These are phyloP conservation scores for Anthopleura sola DNA, from an alignment of 64 coral and sea anemone genomes.

Conservation along the genomic window DNA sequence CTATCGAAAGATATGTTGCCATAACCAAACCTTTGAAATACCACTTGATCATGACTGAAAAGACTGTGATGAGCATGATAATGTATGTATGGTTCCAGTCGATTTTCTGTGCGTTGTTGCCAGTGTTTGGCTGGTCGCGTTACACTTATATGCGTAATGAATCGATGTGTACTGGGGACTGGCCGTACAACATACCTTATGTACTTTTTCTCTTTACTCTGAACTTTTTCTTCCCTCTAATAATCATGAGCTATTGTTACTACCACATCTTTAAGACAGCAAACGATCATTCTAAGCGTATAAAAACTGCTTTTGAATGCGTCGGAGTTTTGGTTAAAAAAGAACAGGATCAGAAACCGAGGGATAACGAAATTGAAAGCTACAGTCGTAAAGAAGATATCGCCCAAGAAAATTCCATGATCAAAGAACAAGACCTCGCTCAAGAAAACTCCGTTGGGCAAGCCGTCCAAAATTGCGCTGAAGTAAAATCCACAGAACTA, in stretches of 20 bases:
- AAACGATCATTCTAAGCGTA: background rate
- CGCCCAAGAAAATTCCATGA: background rate
- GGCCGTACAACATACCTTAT: slow-evolving; percentile 64
- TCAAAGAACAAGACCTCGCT: background rate
- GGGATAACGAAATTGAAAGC: background rate
- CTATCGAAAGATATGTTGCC: slow-evolving; percentile 73
- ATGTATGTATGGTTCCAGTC: slow-evolving; percentile 72
- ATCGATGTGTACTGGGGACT: slow-evolving; percentile 84
- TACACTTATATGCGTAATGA: slow-evolving; percentile 83
- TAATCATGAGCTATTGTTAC: slow-evolving; percentile 72
- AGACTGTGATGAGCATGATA: slow-evolving; percentile 45
- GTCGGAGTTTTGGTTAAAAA: background rate
- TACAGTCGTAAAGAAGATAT: background rate
- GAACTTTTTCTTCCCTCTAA: slow-evolving; percentile 60
- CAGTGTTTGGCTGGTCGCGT: slow-evolving; percentile 72
- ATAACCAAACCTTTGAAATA: slow-evolving; percentile 90
- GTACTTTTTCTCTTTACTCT: slow-evolving; percentile 71
- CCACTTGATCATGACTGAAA: slow-evolving; percentile 69
- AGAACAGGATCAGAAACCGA: background rate
- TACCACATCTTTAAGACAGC: slow-evolving; percentile 60
- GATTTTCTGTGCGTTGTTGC: slow-evolving; percentile 53
- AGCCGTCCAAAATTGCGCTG: background rate
- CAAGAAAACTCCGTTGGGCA: background rate
- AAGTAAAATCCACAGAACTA: background rate
- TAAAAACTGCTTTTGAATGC: background rate